Base-by-base conservation (phyloP, 2,888 invertebrate genomes). In the Synanthedon tipuliformis region DNA sequence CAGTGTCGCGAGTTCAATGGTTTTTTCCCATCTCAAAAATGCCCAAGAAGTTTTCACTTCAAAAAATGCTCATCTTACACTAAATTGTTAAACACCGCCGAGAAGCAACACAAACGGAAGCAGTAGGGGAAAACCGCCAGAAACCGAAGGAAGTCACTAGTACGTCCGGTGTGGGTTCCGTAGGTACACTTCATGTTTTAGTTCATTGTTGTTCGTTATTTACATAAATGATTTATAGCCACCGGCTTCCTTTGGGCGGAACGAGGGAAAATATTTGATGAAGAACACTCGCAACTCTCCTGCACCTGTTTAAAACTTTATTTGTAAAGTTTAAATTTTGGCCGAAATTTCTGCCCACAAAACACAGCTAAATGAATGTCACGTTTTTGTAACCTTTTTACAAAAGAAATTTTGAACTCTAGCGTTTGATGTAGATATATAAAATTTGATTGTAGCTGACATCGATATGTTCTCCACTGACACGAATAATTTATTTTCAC, bases 221-320 rank as follows among this genome's bases (percentile, higher is more conserved):
- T 77, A 67, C 78, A 77, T 78, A 78, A 77, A 76, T 78, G 75
- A 79, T 78, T 78, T 75, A 78, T 68, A 70, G 64, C 59, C 61
- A 55, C 58, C 57, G 63, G 62, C 64, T 68, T 72, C 69, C 72
- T 72, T 74, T 60, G 64, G 57, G 23, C 40, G 23, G 48, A 15
- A 15, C 15, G 15, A 16, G 16, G 11, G 48, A 48, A 48, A 48
- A 48, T 16, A 48, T 16, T 48, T 48, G 48, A 16, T 13, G 13
- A 48, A 11, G 16, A 48, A 48, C 16, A 48, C 48, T 48, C 16
- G 15, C 48, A 13, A 13, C 13, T 48, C 48, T 13, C 48, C 13
- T 48, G 15, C 40, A 34, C n/a, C 50, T 50, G 50, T 23, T n/a
- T 23, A 13, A 34, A 50, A 13, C 15, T 50, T 34, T 51, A 51